Evolutionary conservation across 37 sponge, comb jelly and placozoan genomes (phyloP), one percentile per base, ranked within the genome.

Genomic region (Ianthella basta): DNA sequence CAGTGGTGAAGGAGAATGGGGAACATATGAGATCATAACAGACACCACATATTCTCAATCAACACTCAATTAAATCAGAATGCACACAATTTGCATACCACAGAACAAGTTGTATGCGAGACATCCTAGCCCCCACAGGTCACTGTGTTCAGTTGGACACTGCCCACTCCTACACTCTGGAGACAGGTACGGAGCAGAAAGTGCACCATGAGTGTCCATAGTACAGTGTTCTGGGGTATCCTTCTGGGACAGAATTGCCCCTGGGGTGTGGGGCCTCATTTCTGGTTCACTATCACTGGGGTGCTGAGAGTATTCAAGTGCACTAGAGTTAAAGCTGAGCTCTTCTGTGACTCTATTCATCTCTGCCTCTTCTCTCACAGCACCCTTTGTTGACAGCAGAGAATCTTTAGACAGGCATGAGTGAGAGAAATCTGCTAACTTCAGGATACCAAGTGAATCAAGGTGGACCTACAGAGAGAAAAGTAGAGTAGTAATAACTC

Each of bases 201-300:
- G 32, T 18, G 15, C 18, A 57, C 18, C 15, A 20, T 20, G 59
- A 72, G 10, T 40, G 8, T 32, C 8, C 8, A 21, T 37, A 8
- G 8, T 8, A 5, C 5, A 8, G 20, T 37, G 21, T 10, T 72
- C 19, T 12, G 19, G 39, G 8, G 8, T 20, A 8, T 15, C 73
- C 10, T 12, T 19, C 20, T 37, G 39, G 73, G 40, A 10, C 19
- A 72, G 36, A 38, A 38, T 30, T 15, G 73, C 37, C 19, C 73
- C 73, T 14, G 73, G 73, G 73, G 73, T 72, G 39, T 38, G 73
- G 8, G 73, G 73, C 38, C 73, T 23, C 39, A 72, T 13, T 19
- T 72, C 73, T 23, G 73, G 73, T 23, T 30, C 73, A 33, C 73
- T 72, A 10, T 72, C 73, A 64, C 27, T 16, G 29, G 27, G 27